Evolutionary conservation across 2,113 vertebrate genomes (phyloP).

Genomic region (Bubo bubo): DNA sequence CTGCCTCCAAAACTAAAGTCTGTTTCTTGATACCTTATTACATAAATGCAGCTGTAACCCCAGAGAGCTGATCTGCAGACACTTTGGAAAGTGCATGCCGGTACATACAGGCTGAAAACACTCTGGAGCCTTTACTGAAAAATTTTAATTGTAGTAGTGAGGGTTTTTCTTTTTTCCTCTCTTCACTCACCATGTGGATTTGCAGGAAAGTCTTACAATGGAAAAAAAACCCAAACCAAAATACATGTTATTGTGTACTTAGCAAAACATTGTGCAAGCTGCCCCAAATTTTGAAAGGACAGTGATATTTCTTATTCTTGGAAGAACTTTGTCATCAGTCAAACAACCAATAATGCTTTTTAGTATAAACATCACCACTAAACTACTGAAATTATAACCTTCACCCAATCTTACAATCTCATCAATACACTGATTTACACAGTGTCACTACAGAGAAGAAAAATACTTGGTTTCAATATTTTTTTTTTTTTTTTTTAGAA

Average conservation of each 20-base stretch:
- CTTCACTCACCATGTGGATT: not conserved
- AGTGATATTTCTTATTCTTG: not conserved
- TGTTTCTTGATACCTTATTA: not conserved
- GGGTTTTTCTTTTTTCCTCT: rapidly evolving
- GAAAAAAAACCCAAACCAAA: not conserved
- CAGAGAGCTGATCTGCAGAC: not conserved
- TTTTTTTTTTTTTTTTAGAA: no score
- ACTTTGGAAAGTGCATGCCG: not conserved
- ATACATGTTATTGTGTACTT: rapidly evolving
- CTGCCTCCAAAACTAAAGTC: not conserved
- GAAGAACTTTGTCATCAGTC: not conserved
- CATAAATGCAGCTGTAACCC: not conserved
- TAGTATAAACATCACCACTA: not conserved
- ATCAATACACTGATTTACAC: not conserved
- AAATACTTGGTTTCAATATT: not conserved
- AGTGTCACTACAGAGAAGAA: not conserved
- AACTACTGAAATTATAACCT: not conserved
- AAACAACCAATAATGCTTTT: rapidly evolving
- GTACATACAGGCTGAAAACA: not conserved
- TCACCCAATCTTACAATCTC: not conserved
- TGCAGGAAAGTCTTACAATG: not conserved
- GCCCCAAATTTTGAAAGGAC: rapidly evolving
- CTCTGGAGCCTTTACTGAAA: not conserved
- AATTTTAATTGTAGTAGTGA: not conserved
- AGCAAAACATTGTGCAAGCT: not conserved